Conservation (phyloP, 1,140 invertebrate genomes). For the Temnothorax longispinosus region DNA sequence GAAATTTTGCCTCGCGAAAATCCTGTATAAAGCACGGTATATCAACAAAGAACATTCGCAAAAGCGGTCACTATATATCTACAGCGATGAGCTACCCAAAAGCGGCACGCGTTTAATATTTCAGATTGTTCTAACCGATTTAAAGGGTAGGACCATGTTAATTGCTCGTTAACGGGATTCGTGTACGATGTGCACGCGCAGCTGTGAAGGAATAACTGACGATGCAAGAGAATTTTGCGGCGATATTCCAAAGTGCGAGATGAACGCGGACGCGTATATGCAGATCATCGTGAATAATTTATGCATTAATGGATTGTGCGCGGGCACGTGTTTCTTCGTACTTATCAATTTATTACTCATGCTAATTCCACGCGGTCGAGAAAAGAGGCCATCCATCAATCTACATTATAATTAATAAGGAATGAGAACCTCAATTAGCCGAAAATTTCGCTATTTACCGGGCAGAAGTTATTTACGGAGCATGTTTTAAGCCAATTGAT, state of each 20-base stretch:
- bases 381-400: slow-evolving; percentile 42
- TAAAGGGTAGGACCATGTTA: slow-evolving; percentile 42
- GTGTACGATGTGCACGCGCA: slow-evolving; percentile 8
- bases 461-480: slow-evolving; percentile 2
- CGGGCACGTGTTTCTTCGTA: slow-evolving; percentile 53
- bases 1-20: not conserved
- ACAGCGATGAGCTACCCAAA: slow-evolving; percentile 22
- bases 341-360: slow-evolving; percentile 53
- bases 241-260: slow-evolving; percentile 28
- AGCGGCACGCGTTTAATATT: slow-evolving; percentile 38
- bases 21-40: not conserved
- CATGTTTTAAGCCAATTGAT: not conserved
- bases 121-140: slow-evolving; percentile 52
- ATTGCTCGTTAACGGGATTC: slow-evolving; percentile 54
- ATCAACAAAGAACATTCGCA: not conserved
- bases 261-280: slow-evolving; percentile 35
- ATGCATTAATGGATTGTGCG: slow-evolving; percentile 58
- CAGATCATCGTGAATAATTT: slow-evolving; percentile 54
- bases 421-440: slow-evolving; percentile 50
- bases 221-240: slow-evolving; percentile 46
- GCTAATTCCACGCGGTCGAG: slow-evolving; percentile 31
- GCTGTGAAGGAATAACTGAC: slow-evolving; percentile 52
- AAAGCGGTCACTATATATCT: not conserved
- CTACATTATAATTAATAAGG: slow-evolving; percentile 45
- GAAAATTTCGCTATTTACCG: slow-evolving; percentile 46